Evolutionary conservation across 2,888 invertebrate species (phyloP).

Genomic region (Tortricodes alternella): DNA sequence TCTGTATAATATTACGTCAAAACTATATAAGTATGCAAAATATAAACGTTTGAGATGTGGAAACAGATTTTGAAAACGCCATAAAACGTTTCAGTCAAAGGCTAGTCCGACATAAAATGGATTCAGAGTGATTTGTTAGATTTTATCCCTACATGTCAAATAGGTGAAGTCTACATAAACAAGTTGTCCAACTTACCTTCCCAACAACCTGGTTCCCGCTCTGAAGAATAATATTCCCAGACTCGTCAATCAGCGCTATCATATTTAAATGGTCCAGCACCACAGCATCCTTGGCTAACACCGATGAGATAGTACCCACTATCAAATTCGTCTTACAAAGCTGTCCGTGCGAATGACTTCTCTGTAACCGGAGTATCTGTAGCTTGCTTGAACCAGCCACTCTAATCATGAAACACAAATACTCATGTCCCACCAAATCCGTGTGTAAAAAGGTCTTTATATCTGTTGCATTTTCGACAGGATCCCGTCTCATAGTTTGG

Average conservation of each 20-base stretch:
- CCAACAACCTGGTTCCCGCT: slow-evolving; percentile 92
- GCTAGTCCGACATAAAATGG: too few relatives aligned
- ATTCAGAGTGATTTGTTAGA: too few relatives aligned
- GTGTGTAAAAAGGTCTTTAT: slow-evolving; percentile 90
- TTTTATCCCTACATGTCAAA: too few relatives aligned
- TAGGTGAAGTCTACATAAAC: too few relatives aligned
- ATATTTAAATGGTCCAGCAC: slow-evolving; percentile 90
- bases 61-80: too few relatives aligned
- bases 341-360: slow-evolving; percentile 78
- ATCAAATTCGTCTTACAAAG: slow-evolving; percentile 84
- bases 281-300: slow-evolving; percentile 93
- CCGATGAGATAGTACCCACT: slow-evolving; percentile 87
- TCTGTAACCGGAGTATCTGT: slow-evolving; percentile 86
- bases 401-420: slow-evolving; percentile 88
- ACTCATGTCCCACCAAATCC: slow-evolving; percentile 93
- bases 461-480: slow-evolving; percentile 59
- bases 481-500: slow-evolving; percentile 61
- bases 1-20: too few relatives aligned
- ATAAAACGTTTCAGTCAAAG: too few relatives aligned
- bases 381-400: slow-evolving; percentile 75
- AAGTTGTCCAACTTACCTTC: slow-evolving; percentile 82
- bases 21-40: too few relatives aligned
- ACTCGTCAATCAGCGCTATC: slow-evolving; percentile 91
- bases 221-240: slow-evolving; percentile 90
- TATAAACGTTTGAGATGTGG: too few relatives aligned